Evolutionary conservation across 2,888 invertebrate species (phyloP), one percentile per base, ranked within the genome.

Genomic region (Cerceris rybyensis): DNA sequence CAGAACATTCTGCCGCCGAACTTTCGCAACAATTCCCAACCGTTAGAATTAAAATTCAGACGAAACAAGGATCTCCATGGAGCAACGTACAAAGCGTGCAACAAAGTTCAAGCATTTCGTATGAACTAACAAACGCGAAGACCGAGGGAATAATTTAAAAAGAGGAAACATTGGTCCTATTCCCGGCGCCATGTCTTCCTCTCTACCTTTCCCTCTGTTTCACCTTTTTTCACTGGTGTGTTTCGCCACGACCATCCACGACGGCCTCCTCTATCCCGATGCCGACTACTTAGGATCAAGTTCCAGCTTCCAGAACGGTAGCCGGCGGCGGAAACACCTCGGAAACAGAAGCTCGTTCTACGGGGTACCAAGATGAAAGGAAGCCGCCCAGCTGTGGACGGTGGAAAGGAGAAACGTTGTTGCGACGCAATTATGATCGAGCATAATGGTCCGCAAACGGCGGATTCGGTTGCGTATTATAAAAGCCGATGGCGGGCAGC

Each of bases 281-380:
- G 77, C 69, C 71, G 79, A 83, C 84, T 86, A 85, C 83, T 90
- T 90, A 88, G 88, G 89, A 87, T 90, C 89, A 86, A 90, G 89
- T 89, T 89, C 88, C 88, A 89, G 87, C 87, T 89, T 88, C 85
- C 88, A 89, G 86, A 82, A 89, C 89, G 88, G 90, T 89, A 90
- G 89, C 89, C 88, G 88, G 82, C 87, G 88, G 87, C 90, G 89
- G 90, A 90, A 90, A 90, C 89, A 89, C 88, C 87, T 88, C 85
- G 88, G 89, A 90, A 90, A 90, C 90, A 90, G 90, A 90, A 90
- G 90, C 90, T 89, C 87, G 87, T 83, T 88, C 88, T 88, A 79
- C 71, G 68, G 82, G 82, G 60, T 69, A 59, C 58, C 60, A 78
- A 89, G 89, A 90, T 90, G 88, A 90, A 90, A 90, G 90, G 77